Evolutionary conservation across 23 tunicate species (phyloP).

Genomic region (Diplosoma virens): DNA sequence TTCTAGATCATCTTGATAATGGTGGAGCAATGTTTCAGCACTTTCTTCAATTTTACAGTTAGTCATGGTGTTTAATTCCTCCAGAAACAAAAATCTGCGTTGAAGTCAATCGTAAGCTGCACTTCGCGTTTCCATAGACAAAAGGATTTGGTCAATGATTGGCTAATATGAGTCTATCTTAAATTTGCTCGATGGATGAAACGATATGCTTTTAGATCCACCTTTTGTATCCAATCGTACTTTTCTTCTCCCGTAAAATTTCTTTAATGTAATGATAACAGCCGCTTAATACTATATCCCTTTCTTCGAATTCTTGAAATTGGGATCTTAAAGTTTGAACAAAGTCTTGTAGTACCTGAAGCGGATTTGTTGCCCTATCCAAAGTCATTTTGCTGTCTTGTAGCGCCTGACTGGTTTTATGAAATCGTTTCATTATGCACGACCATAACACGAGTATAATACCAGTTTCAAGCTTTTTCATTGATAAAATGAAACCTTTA

Average conservation of each 20-base stretch:
- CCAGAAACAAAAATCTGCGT: constrained; percentile 3
- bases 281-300: constrained; percentile 2
- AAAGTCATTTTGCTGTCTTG: constrained; percentile 23
- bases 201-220: background rate
- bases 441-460: constrained; percentile 20
- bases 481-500: too few species aligned
- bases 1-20: background rate
- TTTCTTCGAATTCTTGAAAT: constrained; percentile 9
- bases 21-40: constrained; percentile 9
- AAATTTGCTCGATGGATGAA: constrained; percentile 15
- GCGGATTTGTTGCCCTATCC: constrained; percentile 5
- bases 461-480: background rate
- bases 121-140: background rate
- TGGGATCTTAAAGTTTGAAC: too few species aligned
- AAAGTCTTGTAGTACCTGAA: background rate
- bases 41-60: constrained; percentile 4
- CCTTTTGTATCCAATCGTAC: constrained; percentile 1
- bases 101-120: background rate
- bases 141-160: background rate
- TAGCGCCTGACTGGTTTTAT: constrained; percentile 26
- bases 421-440: constrained; percentile 14
- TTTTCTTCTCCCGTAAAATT: background rate
- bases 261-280: background rate
- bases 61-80: constrained; percentile 6
- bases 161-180: background rate